phyloP scores from a whole-genome alignment of 2,888 invertebrate species.

The Apamea anceps region DNA sequence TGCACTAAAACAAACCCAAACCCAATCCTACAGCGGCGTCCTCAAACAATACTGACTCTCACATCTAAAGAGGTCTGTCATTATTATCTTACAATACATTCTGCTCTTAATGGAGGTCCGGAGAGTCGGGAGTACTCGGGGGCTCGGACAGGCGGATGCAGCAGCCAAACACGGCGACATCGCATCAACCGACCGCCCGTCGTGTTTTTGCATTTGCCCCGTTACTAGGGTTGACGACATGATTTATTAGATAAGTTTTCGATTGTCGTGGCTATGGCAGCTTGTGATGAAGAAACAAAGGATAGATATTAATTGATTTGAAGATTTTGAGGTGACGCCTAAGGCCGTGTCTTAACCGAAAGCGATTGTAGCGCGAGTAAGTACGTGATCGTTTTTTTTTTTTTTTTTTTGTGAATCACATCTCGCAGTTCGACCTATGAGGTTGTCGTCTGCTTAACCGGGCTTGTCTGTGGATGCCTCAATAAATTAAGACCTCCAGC shows the following conservation, averaged over 20 bases:
- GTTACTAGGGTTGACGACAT: slow-evolving; percentile 68
- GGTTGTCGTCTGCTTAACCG: too few species aligned
- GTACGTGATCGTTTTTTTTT: background rate
- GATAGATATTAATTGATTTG: slow-evolving; percentile 28
- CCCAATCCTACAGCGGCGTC: slow-evolving; percentile 47
- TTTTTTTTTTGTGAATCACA: too few species aligned
- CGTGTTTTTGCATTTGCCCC: slow-evolving; percentile 73
- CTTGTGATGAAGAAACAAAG: slow-evolving; percentile 24
- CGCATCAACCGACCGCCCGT: slow-evolving; percentile 67
- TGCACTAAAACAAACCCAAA: slow-evolving; percentile 59
- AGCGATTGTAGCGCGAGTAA: background rate
- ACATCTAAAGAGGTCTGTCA: slow-evolving; percentile 59
- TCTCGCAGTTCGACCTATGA: too few species aligned
- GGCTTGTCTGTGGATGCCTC: too few species aligned
- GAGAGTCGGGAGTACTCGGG: slow-evolving; percentile 25
- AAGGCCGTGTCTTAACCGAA: background rate
- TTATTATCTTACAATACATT: slow-evolving; percentile 65
- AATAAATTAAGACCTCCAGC: too few species aligned
- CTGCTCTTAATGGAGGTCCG: slow-evolving; percentile 63
- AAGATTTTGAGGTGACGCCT: slow-evolving; percentile 1
- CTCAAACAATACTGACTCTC: slow-evolving; percentile 63
- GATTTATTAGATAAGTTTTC: slow-evolving; percentile 15
- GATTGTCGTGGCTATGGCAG: slow-evolving; percentile 13
- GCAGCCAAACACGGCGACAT: slow-evolving; percentile 62
- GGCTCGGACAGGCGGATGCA: slow-evolving; percentile 69